These are phyloP conservation scores for Metacarcinus magister DNA, from an alignment of 2,888 invertebrate genomes.

Conservation along the genomic window DNA sequence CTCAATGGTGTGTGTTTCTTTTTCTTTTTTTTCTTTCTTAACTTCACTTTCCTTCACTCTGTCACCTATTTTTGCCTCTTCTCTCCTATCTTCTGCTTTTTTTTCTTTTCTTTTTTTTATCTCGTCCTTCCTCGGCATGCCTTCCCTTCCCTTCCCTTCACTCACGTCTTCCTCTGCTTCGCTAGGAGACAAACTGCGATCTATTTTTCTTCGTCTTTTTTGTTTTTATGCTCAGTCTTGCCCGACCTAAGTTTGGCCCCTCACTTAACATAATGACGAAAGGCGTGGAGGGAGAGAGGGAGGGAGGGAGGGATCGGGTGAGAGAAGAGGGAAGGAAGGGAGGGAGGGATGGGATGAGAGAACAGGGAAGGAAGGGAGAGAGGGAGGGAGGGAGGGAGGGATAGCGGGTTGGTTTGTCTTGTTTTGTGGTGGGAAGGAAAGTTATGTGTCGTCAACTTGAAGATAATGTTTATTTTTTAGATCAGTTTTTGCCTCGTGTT, in stretches of 20 bases:
- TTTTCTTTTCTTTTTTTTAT: background rate
- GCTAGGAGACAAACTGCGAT: conserved; percentile 20
- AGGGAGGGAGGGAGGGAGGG: background rate
- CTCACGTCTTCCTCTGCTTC: background rate
- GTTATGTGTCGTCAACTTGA: conserved; percentile 16
- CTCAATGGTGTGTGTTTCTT: background rate
- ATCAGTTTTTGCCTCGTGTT: conserved; percentile 37
- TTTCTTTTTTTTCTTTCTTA: background rate
- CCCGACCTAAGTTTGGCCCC: conserved; percentile 32
- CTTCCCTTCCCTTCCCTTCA: background rate
- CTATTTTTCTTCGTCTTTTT: conserved; percentile 42
- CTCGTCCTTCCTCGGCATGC: background rate
- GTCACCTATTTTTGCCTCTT: background rate
- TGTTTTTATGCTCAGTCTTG: background rate
- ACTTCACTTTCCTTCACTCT: background rate
- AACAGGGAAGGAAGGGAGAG: background rate
- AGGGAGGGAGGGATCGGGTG: background rate
- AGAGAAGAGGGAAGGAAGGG: background rate
- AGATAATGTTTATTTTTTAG: conserved; percentile 33
- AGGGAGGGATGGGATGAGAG: background rate
- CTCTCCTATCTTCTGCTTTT: background rate
- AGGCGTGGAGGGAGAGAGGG: background rate
- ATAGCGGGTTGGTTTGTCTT: background rate
- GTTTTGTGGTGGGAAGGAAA: conserved; percentile 42
- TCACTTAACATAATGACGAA: conserved; percentile 51